These are phyloP conservation scores for Lycophotia porphyrea DNA, from an alignment of 2,888 invertebrate genomes.

Conservation along the genomic window DNA sequence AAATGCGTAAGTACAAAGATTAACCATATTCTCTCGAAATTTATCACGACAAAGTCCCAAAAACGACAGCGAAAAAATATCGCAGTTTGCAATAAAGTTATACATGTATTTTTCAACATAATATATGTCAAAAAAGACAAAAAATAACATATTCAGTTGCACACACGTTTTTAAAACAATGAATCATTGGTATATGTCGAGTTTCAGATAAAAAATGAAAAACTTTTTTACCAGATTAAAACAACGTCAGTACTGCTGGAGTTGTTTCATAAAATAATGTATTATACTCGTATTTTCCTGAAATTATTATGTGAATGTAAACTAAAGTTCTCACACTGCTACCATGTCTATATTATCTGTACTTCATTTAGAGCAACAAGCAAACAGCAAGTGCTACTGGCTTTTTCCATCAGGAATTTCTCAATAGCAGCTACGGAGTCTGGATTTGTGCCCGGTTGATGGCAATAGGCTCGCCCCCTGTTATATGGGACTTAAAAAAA, in stretches of 20 bases:
- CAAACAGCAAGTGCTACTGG: too few species aligned
- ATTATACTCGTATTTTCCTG: constrained; percentile 12
- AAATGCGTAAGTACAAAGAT: neutral
- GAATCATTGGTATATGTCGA: constrained; percentile 50
- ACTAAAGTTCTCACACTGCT: neutral
- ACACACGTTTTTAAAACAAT: constrained; percentile 52
- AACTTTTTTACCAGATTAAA: constrained; percentile 58
- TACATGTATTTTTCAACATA: constrained; percentile 13
- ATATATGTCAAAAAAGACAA: constrained; percentile 18
- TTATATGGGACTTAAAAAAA: too few species aligned
- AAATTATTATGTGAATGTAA: constrained; percentile 6
- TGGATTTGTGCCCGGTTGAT: too few species aligned
- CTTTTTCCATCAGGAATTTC: too few species aligned
- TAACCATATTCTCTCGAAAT: neutral
- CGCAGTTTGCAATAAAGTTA: neutral
- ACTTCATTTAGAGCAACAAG: too few species aligned
- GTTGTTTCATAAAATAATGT: constrained; percentile 51
- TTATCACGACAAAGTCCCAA: neutral
- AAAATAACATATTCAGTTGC: constrained; percentile 38
- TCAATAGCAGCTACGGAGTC: too few species aligned
- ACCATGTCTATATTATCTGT: neutral
- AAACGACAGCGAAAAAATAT: neutral
- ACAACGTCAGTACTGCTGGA: constrained; percentile 28
- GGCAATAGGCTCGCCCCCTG: too few species aligned
- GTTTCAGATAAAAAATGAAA: constrained; percentile 52